Percentiles rank a stretch among this genome's conserved stretches.
Evolutionary conservation across 2,113 vertebrate species (phyloP).

Genomic region (Sylvia atricapilla): DNA sequence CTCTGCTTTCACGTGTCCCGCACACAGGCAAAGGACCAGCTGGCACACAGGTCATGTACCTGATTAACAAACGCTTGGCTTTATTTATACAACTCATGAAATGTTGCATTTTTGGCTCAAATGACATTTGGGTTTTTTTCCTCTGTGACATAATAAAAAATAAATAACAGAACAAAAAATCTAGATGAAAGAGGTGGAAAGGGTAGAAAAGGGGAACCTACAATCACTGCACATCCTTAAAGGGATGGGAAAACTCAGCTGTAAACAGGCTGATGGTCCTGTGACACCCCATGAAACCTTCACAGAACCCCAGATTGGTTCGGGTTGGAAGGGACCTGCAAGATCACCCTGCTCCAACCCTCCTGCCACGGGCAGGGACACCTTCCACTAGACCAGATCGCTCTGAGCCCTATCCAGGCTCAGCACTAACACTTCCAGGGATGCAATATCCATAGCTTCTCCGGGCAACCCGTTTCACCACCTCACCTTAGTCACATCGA

Average conservation of each 20-base stretch:
- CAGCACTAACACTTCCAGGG: not conserved
- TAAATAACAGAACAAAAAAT: not conserved
- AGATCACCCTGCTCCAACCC: not conserved
- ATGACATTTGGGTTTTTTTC: not conserved
- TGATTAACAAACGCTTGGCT: accelerated
- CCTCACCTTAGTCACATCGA: not conserved
- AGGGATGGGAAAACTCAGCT: not conserved
- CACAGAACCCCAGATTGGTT: not conserved
- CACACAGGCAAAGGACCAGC: not conserved
- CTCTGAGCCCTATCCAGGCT: not conserved
- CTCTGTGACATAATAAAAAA: not conserved
- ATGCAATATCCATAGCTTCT: not conserved
- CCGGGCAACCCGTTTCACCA: not conserved
- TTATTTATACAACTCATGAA: accelerated
- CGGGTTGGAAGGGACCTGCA: not conserved
- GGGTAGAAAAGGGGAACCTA: not conserved
- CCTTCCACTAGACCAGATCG: not conserved
- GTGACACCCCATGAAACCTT: not conserved
- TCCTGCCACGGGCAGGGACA: not conserved
- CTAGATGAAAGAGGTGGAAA: accelerated
- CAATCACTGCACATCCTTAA: accelerated
- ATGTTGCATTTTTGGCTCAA: accelerated
- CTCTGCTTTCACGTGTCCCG: accelerated
- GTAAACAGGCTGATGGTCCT: too few relatives aligned
- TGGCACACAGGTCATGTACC: not conserved